Evolutionary conservation across 2,888 invertebrate species (phyloP), one percentile per base, ranked within the genome.

Genomic region (Drosophila mercatorum): DNA sequence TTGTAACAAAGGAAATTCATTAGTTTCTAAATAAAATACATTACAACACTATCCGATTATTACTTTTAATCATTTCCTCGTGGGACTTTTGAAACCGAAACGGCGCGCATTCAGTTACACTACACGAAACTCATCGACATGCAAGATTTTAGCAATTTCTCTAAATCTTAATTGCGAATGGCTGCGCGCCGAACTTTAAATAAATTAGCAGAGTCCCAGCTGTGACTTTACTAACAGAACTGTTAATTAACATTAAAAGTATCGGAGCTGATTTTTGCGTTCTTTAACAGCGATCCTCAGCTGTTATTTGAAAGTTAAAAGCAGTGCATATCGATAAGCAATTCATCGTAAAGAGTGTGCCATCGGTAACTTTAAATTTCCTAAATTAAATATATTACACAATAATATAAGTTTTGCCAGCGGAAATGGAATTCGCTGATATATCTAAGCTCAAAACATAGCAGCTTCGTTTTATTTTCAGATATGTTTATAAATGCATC

Each of bases 21-120:
- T 69, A 64, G 52, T 69, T 68, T 75, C 40, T 1, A 60, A 73
- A 65, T 70, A 71, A 53, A 70, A 44, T 26, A 34, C 40, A 61
- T 36, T 51, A 17, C n/a, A 34, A 51, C 49, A 17, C 14, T 47
- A 14, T 17, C 4, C 14, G 28, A n/a, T 10, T 49, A 31, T 11
- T 5, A 12, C 11, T 11, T 26, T 1, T 26, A 14, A 14, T 46
- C 3, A 14, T 26, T 46, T 46, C 12, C 4, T 3, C 5, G 11
- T 41, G 7, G 5, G 44, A 26, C 11, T 26, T 12, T 26, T 22
- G 6, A 22, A 44, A 12, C 5, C 5, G 8, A 8, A 28, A 14
- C 14, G 11, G 12, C 28, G 22, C 22, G 22, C 22, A 22, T 46
- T 8, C 14, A 26, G 14, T 28, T 41, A n/a, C 31, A 34, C 31